Percentiles rank a stretch among this genome's conserved stretches.
Evolutionary conservation across 2,113 vertebrate species (phyloP).

Genomic region (Nibea albiflora): DNA sequence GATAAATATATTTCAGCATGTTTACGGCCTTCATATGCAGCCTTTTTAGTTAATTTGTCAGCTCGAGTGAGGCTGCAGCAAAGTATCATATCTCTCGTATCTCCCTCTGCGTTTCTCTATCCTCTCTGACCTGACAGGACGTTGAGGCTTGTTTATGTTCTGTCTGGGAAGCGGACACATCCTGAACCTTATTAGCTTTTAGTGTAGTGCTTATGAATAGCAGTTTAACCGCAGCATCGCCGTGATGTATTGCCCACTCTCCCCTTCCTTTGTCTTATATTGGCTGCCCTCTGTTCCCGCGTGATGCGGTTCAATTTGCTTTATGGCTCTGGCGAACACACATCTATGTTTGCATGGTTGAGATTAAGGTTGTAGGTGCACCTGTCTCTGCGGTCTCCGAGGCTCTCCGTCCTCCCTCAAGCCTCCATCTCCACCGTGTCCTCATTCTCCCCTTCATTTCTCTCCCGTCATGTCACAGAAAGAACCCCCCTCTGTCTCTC

Average conservation of each 20-base stretch:
- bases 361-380: slow-evolving; percentile 60
- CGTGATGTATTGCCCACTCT: slow-evolving; percentile 23
- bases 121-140: slow-evolving; percentile 11
- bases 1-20: neutral
- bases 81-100: neutral
- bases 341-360: slow-evolving; percentile 50
- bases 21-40: slow-evolving; percentile 1
- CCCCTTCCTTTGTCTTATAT: slow-evolving; percentile 20
- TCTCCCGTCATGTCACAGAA: slow-evolving; percentile 23
- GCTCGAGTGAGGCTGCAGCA: neutral
- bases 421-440: slow-evolving; percentile 21
- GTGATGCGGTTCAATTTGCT: slow-evolving; percentile 70
- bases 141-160: slow-evolving; percentile 41
- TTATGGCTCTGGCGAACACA: slow-evolving; percentile 45
- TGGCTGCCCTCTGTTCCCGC: slow-evolving; percentile 51
- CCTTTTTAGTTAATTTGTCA: neutral
- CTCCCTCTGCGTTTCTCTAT: neutral
- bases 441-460: slow-evolving; percentile 31
- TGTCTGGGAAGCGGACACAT: slow-evolving; percentile 19
- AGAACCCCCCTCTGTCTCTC: slow-evolving; percentile 30
- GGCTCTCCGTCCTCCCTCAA: slow-evolving; percentile 5
- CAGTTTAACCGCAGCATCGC: slow-evolving; percentile 44
- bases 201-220: slow-evolving; percentile 35
- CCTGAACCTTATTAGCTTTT: slow-evolving; percentile 42
- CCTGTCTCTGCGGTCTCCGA: slow-evolving; percentile 35